Percentiles rank a stretch among this genome's conserved stretches.
Conservation (phyloP, 2,797 vertebrate species). For the Myioborus melanocephalus region DNA sequence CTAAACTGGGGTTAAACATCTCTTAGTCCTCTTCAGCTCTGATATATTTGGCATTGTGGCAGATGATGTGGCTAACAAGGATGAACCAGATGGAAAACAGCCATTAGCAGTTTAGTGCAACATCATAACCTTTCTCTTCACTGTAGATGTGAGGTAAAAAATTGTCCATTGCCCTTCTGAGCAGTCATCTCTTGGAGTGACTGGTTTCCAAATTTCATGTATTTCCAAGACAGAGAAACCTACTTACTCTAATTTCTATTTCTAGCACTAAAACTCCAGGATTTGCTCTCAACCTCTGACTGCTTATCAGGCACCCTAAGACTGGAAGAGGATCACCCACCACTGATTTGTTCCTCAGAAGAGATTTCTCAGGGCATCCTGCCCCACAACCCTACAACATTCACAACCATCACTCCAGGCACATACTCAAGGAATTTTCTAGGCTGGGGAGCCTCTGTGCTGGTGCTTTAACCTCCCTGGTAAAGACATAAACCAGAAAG, state of each 20-base stretch:
- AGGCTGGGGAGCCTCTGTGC: neutral
- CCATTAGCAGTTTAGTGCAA: neutral
- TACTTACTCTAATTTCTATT: neutral
- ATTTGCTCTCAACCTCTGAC: neutral
- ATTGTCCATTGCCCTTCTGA: neutral
- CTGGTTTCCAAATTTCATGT: neutral
- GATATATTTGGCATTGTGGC: neutral
- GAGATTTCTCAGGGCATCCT: neutral
- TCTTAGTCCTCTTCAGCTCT: neutral
- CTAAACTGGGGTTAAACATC: neutral
- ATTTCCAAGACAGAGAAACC: neutral
- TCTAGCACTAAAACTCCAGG: neutral
- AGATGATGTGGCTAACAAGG: neutral
- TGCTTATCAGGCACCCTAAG: neutral
- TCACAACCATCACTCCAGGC: rapidly evolving
- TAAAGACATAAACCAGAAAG: neutral
- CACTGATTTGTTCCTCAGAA: neutral
- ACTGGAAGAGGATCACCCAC: neutral
- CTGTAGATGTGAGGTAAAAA: neutral
- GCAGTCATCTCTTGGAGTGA: neutral
- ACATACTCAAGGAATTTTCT: neutral
- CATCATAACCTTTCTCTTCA: neutral
- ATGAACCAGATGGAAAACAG: neutral
- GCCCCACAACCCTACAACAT: neutral
- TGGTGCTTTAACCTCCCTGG: neutral